Evolutionary conservation across 2,888 invertebrate genomes (phyloP).

Genomic region (Dasysyrphus tricinctus): DNA sequence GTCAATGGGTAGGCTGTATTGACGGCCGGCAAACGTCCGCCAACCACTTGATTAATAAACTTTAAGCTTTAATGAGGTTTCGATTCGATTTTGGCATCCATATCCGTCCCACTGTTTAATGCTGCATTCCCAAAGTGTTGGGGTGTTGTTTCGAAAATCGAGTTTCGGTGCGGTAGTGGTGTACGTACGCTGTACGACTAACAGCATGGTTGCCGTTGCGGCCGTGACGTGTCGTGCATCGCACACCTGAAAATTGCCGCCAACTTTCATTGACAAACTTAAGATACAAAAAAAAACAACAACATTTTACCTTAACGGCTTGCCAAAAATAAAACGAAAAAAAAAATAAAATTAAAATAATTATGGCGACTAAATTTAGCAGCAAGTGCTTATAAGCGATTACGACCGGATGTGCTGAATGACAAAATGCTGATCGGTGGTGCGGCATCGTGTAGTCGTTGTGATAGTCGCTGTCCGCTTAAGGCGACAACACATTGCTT

Average conservation of each 20-base stretch:
- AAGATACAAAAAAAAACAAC: conserved; percentile 20
- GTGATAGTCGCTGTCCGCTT: conserved; percentile 44
- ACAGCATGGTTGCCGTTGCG: conserved; percentile 1
- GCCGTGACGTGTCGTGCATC: conserved; percentile 23
- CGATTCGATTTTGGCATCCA: conserved; percentile 32
- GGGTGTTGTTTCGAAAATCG: conserved; percentile 34
- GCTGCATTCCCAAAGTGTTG: conserved; percentile 20
- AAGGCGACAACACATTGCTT: conserved; percentile 60
- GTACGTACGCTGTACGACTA: not conserved
- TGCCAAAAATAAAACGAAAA: conserved; percentile 58
- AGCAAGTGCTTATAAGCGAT: conserved; percentile 60
- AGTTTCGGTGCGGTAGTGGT: no score
- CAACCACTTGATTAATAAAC: conserved; percentile 67
- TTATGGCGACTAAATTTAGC: conserved; percentile 71
- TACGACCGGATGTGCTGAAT: conserved; percentile 71
- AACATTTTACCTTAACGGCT: conserved; percentile 53
- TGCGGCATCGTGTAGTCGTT: conserved; percentile 28
- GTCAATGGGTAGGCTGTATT: conserved; percentile 31
- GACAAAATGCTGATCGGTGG: conserved; percentile 64
- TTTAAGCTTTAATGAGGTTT: conserved; percentile 48
- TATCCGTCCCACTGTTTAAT: conserved; percentile 20
- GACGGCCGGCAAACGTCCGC: conserved; percentile 48
- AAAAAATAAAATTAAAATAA: conserved; percentile 46
- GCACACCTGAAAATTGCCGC: conserved; percentile 63
- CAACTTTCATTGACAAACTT: conserved; percentile 67